phyloP scores from a whole-genome alignment of 1,140 invertebrate genomes.

The Medauroidea extradentata region DNA sequence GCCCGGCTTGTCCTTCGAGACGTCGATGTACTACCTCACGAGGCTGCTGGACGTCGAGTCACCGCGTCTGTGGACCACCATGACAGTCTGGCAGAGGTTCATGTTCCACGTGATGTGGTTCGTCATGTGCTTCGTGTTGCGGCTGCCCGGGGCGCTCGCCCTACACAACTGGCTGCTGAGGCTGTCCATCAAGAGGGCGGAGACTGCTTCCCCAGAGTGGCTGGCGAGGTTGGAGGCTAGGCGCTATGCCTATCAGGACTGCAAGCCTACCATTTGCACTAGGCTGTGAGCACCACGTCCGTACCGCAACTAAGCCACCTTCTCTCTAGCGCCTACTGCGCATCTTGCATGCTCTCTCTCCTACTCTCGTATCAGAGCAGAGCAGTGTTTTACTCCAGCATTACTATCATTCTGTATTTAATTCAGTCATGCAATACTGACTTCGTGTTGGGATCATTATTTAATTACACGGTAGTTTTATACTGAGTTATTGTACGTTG shows the following conservation, averaged over 20 bases:
- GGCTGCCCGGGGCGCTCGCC: slow-evolving; percentile 14
- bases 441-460: too few relatives aligned
- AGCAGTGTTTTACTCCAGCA: too few relatives aligned
- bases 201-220: neutral
- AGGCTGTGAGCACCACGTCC: neutral
- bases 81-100: slow-evolving; percentile 30
- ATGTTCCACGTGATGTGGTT: slow-evolving; percentile 21
- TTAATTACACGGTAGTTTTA: too few relatives aligned
- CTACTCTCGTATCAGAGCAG: too few relatives aligned
- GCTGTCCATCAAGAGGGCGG: slow-evolving; percentile 17
- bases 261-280: neutral
- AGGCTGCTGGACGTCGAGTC: slow-evolving; percentile 34
- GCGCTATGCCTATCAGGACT: neutral
- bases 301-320: too few relatives aligned
- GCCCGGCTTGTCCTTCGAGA: slow-evolving; percentile 33
- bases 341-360: too few relatives aligned
- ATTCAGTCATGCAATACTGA: too few relatives aligned
- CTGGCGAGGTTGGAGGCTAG: neutral
- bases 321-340: too few relatives aligned
- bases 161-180: slow-evolving; percentile 20
- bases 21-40: slow-evolving; percentile 30
- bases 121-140: slow-evolving; percentile 14
- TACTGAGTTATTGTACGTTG: too few relatives aligned
- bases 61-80: slow-evolving; percentile 29
- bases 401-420: too few relatives aligned